A percentile compares a stretch with the other conserved stretches of the same genome.
Evolutionary conservation across 2,113 vertebrate species (phyloP).

Genomic region (Petaurus breviceps): DNA sequence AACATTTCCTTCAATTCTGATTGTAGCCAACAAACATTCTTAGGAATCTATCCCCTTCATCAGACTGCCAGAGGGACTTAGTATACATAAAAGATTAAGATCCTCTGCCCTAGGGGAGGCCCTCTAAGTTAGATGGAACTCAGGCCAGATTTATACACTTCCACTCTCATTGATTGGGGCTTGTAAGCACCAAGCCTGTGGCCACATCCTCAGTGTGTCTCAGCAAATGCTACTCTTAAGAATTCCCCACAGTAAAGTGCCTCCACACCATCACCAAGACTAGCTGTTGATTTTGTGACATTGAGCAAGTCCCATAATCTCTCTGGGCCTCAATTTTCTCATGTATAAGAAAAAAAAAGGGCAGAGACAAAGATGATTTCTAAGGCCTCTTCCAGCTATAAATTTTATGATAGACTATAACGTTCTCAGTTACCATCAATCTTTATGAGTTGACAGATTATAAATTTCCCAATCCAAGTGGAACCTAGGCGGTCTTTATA

Average conservation of each 20-base stretch:
- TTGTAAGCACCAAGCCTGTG: neutral
- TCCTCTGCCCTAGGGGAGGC: neutral
- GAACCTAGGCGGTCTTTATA: neutral
- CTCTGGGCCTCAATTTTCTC: neutral
- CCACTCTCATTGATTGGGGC: neutral
- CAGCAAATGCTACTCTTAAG: neutral
- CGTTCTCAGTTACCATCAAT: neutral
- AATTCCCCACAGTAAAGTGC: neutral
- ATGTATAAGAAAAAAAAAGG: neutral
- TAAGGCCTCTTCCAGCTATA: neutral
- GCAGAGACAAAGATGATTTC: neutral
- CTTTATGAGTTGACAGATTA: neutral
- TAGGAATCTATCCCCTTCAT: neutral
- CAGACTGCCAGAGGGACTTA: neutral
- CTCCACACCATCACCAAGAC: neutral
- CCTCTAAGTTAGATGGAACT: neutral
- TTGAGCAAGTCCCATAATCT: neutral
- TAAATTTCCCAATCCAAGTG: neutral
- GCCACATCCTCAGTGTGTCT: neutral
- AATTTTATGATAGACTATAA: neutral
- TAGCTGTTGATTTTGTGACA: neutral
- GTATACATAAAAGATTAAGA: neutral
- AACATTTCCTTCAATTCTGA: neutral
- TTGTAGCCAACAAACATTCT: neutral
- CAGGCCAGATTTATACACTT: neutral